phyloP scores from a whole-genome alignment of 2,113 vertebrate genomes.

The Clarias batrachus region DNA sequence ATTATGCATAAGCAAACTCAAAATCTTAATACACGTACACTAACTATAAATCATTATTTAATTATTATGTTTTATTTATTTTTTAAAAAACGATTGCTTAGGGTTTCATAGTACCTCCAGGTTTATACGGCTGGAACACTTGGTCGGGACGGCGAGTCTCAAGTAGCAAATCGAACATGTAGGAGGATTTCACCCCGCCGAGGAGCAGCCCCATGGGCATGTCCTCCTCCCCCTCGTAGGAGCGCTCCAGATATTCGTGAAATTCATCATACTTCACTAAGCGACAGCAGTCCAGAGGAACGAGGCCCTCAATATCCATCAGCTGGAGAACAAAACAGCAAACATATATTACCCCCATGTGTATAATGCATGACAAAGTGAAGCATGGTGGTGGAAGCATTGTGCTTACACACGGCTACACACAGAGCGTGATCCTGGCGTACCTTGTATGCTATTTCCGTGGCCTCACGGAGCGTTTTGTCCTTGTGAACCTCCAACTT shows the following conservation, averaged over 20 bases:
- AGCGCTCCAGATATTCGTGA: conserved; percentile 95
- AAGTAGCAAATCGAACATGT: conserved; percentile 96
- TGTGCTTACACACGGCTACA: not conserved
- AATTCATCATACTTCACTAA: conserved; percentile 98
- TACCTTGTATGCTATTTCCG: conserved; percentile 94
- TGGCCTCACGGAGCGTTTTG: conserved; percentile 91
- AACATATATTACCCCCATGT: not conserved
- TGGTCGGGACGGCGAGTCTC: conserved; percentile 91
- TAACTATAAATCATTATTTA: no score
- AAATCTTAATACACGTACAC: not conserved
- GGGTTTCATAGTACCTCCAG: conserved; percentile 82
- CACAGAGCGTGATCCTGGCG: not conserved
- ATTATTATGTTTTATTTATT: not conserved
- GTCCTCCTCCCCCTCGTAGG: conserved; percentile 93
- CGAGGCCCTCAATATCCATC: conserved; percentile 86
- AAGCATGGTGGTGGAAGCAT: not conserved
- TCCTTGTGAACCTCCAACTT: conserved; percentile 98
- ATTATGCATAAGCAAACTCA: conserved; percentile 26
- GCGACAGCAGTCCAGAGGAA: conserved; percentile 90
- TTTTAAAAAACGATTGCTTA: not conserved
- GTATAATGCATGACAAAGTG: not conserved
- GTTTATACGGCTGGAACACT: conserved; percentile 93
- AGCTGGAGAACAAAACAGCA: conserved; percentile 67
- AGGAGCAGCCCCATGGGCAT: conserved; percentile 93
- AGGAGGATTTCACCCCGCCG: conserved; percentile 95